phyloP scores from a whole-genome alignment of 2,113 vertebrate genomes.

The Microtus oregoni region DNA sequence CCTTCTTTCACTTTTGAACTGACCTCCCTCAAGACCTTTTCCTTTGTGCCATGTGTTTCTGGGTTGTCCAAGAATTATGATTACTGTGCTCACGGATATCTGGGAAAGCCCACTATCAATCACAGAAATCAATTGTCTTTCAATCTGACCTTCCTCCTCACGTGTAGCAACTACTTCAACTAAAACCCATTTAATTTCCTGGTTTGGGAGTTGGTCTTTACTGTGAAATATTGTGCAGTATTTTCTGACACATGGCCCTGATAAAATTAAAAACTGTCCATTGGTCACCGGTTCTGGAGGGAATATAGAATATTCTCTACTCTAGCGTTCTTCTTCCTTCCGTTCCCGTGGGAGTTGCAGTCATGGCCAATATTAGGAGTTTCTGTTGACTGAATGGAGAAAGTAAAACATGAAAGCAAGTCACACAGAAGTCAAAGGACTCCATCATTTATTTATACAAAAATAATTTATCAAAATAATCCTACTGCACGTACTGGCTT shows the following conservation, averaged over 20 bases:
- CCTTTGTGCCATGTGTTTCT: neutral
- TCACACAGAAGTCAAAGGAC: neutral
- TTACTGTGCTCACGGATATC: conserved; percentile 21
- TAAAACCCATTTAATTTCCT: conserved; percentile 38
- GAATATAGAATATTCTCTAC: neutral
- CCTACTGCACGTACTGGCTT: too few species aligned
- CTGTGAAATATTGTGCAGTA: conserved; percentile 45
- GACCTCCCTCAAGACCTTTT: neutral
- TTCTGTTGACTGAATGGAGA: neutral
- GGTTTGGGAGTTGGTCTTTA: conserved; percentile 41
- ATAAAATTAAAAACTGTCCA: conserved; percentile 26
- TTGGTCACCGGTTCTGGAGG: neutral
- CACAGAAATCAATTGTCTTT: conserved; percentile 54
- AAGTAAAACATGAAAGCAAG: neutral
- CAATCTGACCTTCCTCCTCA: conserved; percentile 36
- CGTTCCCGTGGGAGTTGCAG: neutral
- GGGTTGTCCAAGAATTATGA: conserved; percentile 18
- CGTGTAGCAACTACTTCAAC: conserved; percentile 7
- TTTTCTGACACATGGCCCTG: conserved; percentile 29
- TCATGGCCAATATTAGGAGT: neutral
- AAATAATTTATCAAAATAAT: neutral
- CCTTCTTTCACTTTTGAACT: conserved; percentile 28
- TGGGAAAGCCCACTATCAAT: conserved; percentile 40
- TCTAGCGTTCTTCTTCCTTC: neutral
- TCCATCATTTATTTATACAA: neutral